Evolutionary conservation across 2,888 invertebrate species (phyloP).

Genomic region (Drosophila phalerata): DNA sequence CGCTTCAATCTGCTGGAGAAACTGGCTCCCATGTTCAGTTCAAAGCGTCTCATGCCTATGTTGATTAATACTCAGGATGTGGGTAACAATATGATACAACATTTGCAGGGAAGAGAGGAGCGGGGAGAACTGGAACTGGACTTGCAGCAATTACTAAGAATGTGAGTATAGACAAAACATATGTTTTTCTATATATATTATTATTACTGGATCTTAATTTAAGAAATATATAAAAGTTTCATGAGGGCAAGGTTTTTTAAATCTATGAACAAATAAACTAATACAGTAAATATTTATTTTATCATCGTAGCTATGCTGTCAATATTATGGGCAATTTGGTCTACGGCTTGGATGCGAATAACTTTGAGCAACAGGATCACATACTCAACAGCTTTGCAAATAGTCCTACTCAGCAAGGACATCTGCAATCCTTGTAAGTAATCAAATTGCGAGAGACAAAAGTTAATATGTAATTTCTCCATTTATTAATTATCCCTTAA

Average conservation of each 20-base stretch:
- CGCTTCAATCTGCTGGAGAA: slow-evolving; percentile 89
- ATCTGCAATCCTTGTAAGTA: slow-evolving; percentile 73
- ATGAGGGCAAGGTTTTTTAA: too few species aligned
- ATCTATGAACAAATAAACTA: too few species aligned
- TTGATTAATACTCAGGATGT: slow-evolving; percentile 88
- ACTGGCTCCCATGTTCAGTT: slow-evolving; percentile 89
- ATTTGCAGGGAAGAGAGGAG: slow-evolving; percentile 80
- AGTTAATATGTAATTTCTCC: too few species aligned
- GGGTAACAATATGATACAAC: slow-evolving; percentile 86
- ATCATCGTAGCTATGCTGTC: slow-evolving; percentile 83
- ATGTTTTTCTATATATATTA: too few species aligned
- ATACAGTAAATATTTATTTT: neutral
- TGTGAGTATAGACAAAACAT: slow-evolving; percentile 74
- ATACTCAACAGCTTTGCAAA: slow-evolving; percentile 70
- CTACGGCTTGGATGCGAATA: slow-evolving; percentile 86
- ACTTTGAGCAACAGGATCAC: slow-evolving; percentile 81
- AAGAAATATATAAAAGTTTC: too few species aligned
- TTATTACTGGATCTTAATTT: too few species aligned
- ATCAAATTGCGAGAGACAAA: neutral
- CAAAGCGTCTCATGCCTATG: slow-evolving; percentile 88
- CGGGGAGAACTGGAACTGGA: slow-evolving; percentile 67
- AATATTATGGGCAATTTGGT: slow-evolving; percentile 86
- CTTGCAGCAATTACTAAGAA: slow-evolving; percentile 70
- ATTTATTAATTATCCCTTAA: neutral
- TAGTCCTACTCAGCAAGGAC: slow-evolving; percentile 30